phyloP scores from a whole-genome alignment of 2,113 vertebrate genomes.

The Notechis scutatus region DNA sequence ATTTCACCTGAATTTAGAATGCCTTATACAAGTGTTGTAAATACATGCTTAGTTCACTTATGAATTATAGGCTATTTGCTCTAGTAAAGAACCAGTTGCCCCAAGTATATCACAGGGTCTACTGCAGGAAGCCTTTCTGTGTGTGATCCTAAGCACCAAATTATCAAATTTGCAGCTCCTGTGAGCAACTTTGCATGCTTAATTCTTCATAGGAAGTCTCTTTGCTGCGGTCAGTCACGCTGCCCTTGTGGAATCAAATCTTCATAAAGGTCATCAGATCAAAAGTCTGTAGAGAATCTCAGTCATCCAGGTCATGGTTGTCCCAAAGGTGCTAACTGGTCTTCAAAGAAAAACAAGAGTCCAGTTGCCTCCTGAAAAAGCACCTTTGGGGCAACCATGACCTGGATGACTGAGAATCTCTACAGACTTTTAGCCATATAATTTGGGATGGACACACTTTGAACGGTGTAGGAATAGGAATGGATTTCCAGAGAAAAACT shows the following conservation, averaged over 20 bases:
- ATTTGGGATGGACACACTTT: too few relatives aligned
- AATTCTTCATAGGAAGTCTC: background rate
- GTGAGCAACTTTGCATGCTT: background rate
- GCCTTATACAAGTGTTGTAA: background rate
- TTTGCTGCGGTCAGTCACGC: background rate
- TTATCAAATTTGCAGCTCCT: background rate
- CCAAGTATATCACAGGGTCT: background rate
- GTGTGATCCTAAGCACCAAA: background rate
- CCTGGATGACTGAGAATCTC: too few relatives aligned
- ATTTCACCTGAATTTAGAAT: background rate
- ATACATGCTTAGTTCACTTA: background rate
- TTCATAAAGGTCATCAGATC: background rate
- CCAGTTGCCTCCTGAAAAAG: too few relatives aligned
- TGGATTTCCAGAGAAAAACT: too few relatives aligned
- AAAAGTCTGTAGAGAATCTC: too few relatives aligned
- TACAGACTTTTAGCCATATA: too few relatives aligned
- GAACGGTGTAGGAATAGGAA: too few relatives aligned
- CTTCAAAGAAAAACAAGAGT: too few relatives aligned
- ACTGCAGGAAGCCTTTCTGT: background rate
- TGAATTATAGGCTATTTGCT: background rate
- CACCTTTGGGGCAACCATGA: too few relatives aligned
- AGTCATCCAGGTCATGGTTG: too few relatives aligned
- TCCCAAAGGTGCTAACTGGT: too few relatives aligned
- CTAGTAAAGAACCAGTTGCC: background rate
- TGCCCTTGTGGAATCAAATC: background rate